Conservation (phyloP, 64 coral and sea anemone genomes). For the Platygyra sinensis region DNA sequence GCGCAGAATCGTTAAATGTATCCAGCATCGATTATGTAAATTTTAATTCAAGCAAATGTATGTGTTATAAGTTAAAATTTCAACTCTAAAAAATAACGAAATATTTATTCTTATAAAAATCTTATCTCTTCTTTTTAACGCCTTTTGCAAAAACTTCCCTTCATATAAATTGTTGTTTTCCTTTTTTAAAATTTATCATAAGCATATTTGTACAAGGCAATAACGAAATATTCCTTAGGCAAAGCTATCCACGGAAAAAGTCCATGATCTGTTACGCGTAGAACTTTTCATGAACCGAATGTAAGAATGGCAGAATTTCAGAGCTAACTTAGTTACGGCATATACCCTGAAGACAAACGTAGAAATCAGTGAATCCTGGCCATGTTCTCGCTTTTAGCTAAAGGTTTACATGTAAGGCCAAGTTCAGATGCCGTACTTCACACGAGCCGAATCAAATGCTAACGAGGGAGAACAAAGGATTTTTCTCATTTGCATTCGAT, state of each 20-base stretch:
- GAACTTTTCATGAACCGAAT: background rate
- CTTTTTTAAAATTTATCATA: background rate
- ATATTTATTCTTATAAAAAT: background rate
- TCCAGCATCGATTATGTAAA: background rate
- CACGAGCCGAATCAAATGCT: too few species aligned
- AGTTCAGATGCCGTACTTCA: too few species aligned
- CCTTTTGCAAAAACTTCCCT: background rate
- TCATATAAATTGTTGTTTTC: background rate
- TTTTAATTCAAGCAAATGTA: background rate
- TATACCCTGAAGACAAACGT: too few species aligned
- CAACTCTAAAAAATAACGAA: background rate
- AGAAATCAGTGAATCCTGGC: too few species aligned
- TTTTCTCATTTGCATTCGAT: too few species aligned
- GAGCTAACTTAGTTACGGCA: too few species aligned
- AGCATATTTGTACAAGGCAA: background rate
- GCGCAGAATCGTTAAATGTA: background rate
- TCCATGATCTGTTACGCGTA: background rate
- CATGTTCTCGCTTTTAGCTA: too few species aligned
- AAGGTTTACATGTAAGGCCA: too few species aligned
- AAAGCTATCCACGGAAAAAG: background rate
- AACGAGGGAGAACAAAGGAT: too few species aligned
- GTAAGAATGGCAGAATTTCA: background rate
- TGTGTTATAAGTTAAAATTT: background rate
- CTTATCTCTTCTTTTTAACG: background rate
- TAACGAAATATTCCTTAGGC: background rate